Percentiles rank a stretch among this genome's conserved stretches.
Evolutionary conservation across 2,797 vertebrate genomes (phyloP).

Genomic region (Poliocrania exsul): DNA sequence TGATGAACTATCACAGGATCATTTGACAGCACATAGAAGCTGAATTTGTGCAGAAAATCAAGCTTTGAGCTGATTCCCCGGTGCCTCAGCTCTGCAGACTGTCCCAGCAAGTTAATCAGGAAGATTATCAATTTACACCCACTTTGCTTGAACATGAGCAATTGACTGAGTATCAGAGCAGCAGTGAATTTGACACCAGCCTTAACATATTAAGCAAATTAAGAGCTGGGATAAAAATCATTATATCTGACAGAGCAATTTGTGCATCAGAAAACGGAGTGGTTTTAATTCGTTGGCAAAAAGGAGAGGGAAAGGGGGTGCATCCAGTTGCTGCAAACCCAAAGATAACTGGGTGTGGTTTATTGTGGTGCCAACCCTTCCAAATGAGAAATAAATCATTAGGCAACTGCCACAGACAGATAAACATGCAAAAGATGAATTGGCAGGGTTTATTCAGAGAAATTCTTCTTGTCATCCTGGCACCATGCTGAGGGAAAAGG

Average conservation of each 20-base stretch:
- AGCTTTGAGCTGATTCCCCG: not conserved
- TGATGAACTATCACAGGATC: not conserved
- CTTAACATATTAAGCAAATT: constrained; percentile 42
- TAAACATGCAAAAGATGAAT: not conserved
- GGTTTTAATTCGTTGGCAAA: not conserved
- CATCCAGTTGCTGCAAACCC: not conserved
- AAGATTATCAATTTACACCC: constrained; percentile 41
- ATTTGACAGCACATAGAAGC: not conserved
- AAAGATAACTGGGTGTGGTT: constrained; percentile 17
- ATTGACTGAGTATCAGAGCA: constrained; percentile 12
- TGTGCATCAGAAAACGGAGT: not conserved
- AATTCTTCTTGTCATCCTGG: not conserved
- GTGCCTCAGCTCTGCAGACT: not conserved
- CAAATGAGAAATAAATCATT: constrained; percentile 13
- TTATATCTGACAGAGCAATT: constrained; percentile 42
- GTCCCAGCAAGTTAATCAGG: constrained; percentile 30
- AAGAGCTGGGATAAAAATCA: constrained; percentile 36
- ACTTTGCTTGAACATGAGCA: constrained; percentile 20
- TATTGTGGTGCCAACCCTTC: not conserved
- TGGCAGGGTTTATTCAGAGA: not conserved
- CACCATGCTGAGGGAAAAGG: not conserved
- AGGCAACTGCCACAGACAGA: constrained; percentile 11
- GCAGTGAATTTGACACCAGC: not conserved
- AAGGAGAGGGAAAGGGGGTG: not conserved
- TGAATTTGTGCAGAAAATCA: not conserved